Percentiles rank a stretch among this genome's conserved stretches.
Evolutionary conservation across 1,140 invertebrate genomes (phyloP).

Genomic region (Pristionchus pacificus): DNA sequence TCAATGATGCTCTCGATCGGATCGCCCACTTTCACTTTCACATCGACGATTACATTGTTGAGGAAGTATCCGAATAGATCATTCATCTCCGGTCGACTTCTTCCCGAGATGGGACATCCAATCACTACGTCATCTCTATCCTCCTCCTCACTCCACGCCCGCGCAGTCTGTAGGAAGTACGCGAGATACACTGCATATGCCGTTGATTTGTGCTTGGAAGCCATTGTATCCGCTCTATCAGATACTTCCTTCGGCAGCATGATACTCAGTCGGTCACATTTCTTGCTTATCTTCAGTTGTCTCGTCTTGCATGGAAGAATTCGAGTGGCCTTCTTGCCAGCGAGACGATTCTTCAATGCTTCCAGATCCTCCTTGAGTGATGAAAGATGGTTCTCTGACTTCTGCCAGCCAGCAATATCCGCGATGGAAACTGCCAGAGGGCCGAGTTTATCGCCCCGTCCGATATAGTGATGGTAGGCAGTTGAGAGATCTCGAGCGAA

Average conservation of each 20-base stretch:
- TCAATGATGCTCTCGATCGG: constrained; percentile 3
- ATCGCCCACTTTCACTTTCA: constrained; percentile 6
- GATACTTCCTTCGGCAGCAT: neutral
- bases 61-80: constrained; percentile 50
- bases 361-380: neutral
- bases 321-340: neutral
- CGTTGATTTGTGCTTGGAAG: constrained; percentile 22
- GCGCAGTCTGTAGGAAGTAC: constrained; percentile 14
- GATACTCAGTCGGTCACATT: neutral
- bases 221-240: neutral
- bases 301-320: neutral
- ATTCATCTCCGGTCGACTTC: constrained; percentile 25
- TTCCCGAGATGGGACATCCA: constrained; percentile 39
- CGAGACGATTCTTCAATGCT: neutral
- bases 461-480: constrained; percentile 23
- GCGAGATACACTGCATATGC: constrained; percentile 17
- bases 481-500: constrained; percentile 41
- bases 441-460: neutral
- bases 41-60: constrained; percentile 42
- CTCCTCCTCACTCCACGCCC: constrained; percentile 16
- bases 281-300: neutral
- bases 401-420: constrained; percentile 7
- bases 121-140: constrained; percentile 32
- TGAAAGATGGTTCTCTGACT: neutral
- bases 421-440: constrained; percentile 2